A percentile compares a stretch with the other conserved stretches of the same genome.
phyloP scores from a whole-genome alignment of 2,797 vertebrate species.

The Balearica regulorum region DNA sequence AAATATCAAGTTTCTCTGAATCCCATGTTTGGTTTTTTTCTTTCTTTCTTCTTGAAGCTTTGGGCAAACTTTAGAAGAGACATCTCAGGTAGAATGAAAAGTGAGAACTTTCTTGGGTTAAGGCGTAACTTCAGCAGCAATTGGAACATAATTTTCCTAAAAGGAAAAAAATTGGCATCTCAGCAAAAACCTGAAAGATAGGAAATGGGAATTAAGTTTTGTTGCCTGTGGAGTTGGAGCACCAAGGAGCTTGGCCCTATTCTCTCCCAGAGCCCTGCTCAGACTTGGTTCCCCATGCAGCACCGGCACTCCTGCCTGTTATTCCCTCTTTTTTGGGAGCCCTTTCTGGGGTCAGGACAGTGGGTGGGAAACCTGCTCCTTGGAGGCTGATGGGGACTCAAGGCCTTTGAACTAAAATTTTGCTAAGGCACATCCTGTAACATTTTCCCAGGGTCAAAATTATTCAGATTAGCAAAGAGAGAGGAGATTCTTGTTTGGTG shows the following conservation, averaged over 20 bases:
- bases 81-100: background rate
- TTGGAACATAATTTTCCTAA: background rate
- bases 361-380: background rate
- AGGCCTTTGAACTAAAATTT: background rate
- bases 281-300: background rate
- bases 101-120: background rate
- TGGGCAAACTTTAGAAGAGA: background rate
- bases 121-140: background rate
- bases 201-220: background rate
- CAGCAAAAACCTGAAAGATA: background rate
- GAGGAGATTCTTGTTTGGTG: slow-evolving; percentile 41
- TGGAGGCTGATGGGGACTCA: background rate
- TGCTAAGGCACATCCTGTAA: background rate
- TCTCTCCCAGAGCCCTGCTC: background rate
- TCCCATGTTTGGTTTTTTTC: background rate
- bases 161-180: background rate
- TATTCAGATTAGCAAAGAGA: background rate
- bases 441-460: slow-evolving; percentile 41
- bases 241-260: background rate
- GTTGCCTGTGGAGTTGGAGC: background rate
- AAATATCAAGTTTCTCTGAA: background rate
- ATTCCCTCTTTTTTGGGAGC: background rate
- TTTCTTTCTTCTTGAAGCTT: background rate
- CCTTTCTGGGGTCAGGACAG: background rate
- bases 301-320: background rate